Conservation (phyloP, 2,797 vertebrate genomes). For the Mastacembelus armatus region DNA sequence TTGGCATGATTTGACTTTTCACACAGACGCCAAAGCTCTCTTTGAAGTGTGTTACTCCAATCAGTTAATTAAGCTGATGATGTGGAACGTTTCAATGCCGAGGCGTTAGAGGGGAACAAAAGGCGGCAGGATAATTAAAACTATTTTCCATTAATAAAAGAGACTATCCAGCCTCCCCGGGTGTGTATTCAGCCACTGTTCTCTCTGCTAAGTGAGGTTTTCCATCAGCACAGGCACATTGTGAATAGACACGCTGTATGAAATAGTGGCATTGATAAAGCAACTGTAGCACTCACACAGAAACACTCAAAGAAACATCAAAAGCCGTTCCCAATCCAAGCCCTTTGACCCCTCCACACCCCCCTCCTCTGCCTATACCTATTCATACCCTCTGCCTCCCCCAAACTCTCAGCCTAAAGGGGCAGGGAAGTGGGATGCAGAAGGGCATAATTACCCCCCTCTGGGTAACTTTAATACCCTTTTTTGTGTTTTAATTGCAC, state of each 20-base stretch:
- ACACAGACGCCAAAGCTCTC: conserved; percentile 37
- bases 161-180: conserved; percentile 37
- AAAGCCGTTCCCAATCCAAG: conserved; percentile 70
- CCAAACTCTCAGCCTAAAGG: conserved; percentile 68
- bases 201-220: conserved; percentile 56
- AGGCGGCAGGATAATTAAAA: conserved; percentile 73
- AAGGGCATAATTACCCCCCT: conserved; percentile 83
- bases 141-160: conserved; percentile 70
- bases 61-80: conserved; percentile 75
- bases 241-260: conserved; percentile 73
- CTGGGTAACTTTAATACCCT: conserved; percentile 82
- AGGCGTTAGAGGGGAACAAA: conserved; percentile 69
- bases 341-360: conserved; percentile 78
- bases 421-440: conserved; percentile 69
- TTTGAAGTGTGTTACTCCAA: conserved; percentile 60
- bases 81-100: conserved; percentile 59
- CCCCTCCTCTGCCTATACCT: conserved; percentile 50
- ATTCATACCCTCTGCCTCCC: conserved; percentile 59
- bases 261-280: conserved; percentile 73
- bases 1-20: conserved; percentile 65
- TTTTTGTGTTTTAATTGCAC: conserved; percentile 87
- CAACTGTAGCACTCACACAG: conserved; percentile 71
- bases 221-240: conserved; percentile 37
- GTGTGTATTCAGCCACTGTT: conserved; percentile 55
- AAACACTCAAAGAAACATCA: conserved; percentile 71